Evolutionary conservation across 2,888 invertebrate species (phyloP).

Genomic region (Rhyacophila evoluta): DNA sequence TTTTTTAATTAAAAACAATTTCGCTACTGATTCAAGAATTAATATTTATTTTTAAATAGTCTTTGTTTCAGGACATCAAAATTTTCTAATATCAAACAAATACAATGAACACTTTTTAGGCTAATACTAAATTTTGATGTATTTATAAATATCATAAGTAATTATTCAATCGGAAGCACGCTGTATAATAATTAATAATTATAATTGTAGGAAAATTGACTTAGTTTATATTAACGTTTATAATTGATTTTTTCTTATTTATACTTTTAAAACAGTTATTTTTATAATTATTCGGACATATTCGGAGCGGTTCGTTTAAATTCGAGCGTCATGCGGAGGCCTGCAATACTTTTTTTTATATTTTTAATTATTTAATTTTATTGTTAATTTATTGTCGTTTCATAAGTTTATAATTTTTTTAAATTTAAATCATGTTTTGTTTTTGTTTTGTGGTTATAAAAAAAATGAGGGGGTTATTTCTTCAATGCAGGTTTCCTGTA

Average conservation of each 20-base stretch:
- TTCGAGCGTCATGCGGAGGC: constrained; percentile 13
- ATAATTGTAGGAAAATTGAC: constrained; percentile 10
- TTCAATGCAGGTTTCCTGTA: neutral
- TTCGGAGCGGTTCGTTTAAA: constrained; percentile 4
- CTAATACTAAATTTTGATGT: neutral
- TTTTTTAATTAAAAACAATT: no score
- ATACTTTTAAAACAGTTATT: neutral
- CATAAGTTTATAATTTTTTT: constrained; percentile 44
- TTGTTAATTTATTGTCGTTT: constrained; percentile 48
- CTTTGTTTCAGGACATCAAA: neutral
- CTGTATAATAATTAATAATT: neutral
- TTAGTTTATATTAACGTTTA: neutral
- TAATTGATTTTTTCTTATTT: neutral
- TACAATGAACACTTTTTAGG: neutral
- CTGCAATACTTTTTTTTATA: neutral
- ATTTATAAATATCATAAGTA: constrained; percentile 25
- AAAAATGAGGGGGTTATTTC: neutral
- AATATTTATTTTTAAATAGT: no score
- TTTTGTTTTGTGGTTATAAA: neutral
- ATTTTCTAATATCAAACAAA: neutral
- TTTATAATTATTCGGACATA: neutral
- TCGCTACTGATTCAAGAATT: no score
- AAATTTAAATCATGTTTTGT: neutral
- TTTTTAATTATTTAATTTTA: neutral
- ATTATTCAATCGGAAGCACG: constrained; percentile 5